These are phyloP conservation scores for Herminia tarsipennalis DNA, from an alignment of 2,888 invertebrate species.

Conservation along the genomic window DNA sequence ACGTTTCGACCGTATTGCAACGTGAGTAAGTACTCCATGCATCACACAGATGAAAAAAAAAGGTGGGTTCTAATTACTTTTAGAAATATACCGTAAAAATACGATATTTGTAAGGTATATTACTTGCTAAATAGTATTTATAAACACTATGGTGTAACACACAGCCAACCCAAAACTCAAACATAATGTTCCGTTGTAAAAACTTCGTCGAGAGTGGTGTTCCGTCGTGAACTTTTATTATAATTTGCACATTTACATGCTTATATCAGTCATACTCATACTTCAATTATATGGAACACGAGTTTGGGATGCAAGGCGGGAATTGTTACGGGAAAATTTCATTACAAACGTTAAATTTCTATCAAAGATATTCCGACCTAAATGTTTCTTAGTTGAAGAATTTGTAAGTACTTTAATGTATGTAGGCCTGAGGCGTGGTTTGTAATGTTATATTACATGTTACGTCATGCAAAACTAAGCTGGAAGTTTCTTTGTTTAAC, in stretches of 20 bases:
- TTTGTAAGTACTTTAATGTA: not conserved
- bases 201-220: conserved; percentile 23
- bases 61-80: too few relatives aligned
- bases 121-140: too few relatives aligned
- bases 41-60: too few relatives aligned
- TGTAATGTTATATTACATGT: too few relatives aligned
- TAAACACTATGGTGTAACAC: conserved; percentile 38
- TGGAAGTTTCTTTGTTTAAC: too few relatives aligned
- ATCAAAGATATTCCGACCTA: not conserved
- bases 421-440: too few relatives aligned
- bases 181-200: conserved; percentile 30
- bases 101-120: too few relatives aligned
- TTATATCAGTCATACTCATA: conserved; percentile 8
- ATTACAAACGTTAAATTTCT: not conserved
- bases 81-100: too few relatives aligned
- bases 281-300: conserved; percentile 11
- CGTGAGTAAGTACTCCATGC: too few relatives aligned
- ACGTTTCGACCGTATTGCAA: too few relatives aligned
- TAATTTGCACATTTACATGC: conserved; percentile 31
- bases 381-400: not conserved
- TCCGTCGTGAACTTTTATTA: conserved; percentile 42
- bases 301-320: not conserved
- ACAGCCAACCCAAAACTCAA: conserved; percentile 12
- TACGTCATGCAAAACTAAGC: too few relatives aligned
- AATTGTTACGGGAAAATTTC: not conserved